Conservation (phyloP, 2,797 vertebrate genomes). For the Amniataba percoides region DNA sequence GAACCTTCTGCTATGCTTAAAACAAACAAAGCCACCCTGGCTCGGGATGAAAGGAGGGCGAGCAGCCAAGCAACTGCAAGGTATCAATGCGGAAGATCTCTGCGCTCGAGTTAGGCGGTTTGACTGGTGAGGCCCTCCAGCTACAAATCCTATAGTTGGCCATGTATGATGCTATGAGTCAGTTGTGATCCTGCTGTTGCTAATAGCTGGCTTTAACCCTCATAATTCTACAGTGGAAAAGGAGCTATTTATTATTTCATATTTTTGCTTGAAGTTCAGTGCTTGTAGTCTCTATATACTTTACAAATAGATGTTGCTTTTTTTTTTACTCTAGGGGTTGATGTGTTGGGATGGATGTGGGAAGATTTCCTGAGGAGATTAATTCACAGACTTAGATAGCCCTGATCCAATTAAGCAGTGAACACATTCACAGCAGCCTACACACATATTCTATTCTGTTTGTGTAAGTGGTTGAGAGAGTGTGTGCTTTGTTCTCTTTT, state of each 20-base stretch:
- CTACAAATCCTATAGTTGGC: conserved; percentile 47
- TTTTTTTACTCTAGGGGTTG: conserved; percentile 19
- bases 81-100: conserved; percentile 36
- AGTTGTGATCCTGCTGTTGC: conserved; percentile 23
- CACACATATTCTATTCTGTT: conserved; percentile 40
- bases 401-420: conserved; percentile 72
- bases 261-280: conserved; percentile 16
- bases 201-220: conserved; percentile 26
- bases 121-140: conserved; percentile 43
- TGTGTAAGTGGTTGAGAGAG: conserved; percentile 36
- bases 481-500: conserved; percentile 18
- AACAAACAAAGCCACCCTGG: conserved; percentile 66
- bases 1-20: conserved; percentile 60
- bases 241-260: conserved; percentile 24
- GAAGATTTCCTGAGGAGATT: conserved; percentile 54
- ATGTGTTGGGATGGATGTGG: conserved; percentile 42
- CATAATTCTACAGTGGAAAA: background rate
- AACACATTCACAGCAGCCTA: conserved; percentile 54
- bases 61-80: conserved; percentile 41
- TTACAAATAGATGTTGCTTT: conserved; percentile 22
- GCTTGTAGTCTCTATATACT: conserved; percentile 4
- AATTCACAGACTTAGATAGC: conserved; percentile 66
- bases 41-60: conserved; percentile 38
- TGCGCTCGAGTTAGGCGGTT: conserved; percentile 33
- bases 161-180: conserved; percentile 28